A percentile compares a stretch with the other conserved stretches of the same genome.
Conservation (phyloP, 2,113 vertebrate species). For the Piaya cayana region DNA sequence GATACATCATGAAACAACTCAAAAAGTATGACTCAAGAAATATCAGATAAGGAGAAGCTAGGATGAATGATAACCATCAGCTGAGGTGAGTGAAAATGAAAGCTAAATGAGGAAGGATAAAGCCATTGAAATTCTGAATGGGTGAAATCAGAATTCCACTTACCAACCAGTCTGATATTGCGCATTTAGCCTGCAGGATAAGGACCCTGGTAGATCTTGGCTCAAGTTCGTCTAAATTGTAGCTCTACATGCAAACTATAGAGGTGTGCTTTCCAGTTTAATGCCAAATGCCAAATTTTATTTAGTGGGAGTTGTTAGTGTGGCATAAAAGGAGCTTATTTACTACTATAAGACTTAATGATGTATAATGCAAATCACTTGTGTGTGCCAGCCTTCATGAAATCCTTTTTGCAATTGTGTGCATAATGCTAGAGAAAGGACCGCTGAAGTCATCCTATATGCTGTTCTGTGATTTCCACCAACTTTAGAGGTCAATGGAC, state of each 20-base stretch:
- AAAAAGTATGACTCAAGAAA: background rate
- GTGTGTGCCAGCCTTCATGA: accelerated
- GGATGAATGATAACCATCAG: background rate
- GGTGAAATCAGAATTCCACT: background rate
- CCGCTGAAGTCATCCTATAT: background rate
- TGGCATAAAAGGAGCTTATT: background rate
- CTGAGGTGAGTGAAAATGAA: conserved; percentile 37
- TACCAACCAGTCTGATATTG: background rate
- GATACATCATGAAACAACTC: background rate
- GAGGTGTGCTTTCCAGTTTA: background rate
- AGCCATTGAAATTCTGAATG: background rate
- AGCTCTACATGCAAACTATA: background rate
- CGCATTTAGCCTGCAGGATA: background rate
- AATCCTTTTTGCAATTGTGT: background rate
- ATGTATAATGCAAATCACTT: background rate
- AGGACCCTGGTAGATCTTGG: background rate
- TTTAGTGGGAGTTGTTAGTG: background rate
- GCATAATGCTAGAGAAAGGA: background rate
- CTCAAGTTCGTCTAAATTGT: background rate
- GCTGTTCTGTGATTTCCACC: background rate
- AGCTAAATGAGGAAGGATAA: conserved; percentile 5
- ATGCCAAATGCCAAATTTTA: background rate
- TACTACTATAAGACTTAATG: background rate
- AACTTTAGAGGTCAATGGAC: background rate
- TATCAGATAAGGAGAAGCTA: background rate